These are phyloP conservation scores for Chaenodraco wilsoni DNA, from an alignment of 2,797 vertebrate genomes.

Conservation along the genomic window DNA sequence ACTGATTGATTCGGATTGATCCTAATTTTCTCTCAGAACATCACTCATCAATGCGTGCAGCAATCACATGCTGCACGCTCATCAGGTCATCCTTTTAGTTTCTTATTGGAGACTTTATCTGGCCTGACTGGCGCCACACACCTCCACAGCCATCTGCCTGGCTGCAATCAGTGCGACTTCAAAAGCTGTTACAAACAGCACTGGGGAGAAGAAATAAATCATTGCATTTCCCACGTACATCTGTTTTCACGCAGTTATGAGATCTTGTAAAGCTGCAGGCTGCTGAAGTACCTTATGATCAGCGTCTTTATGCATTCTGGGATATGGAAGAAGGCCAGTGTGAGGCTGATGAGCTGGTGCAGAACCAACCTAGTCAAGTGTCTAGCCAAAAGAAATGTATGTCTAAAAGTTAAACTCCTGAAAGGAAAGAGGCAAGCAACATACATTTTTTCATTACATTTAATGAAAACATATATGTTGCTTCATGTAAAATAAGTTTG, in stretches of 20 bases:
- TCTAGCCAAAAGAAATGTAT: not conserved
- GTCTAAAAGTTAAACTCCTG: not conserved
- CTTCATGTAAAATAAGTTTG: too few relatives aligned
- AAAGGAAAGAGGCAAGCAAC: too few relatives aligned
- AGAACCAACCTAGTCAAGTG: conserved; percentile 3
- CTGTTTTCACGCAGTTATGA: conserved; percentile 38
- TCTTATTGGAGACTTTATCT: conserved; percentile 24
- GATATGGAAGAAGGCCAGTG: conserved; percentile 6
- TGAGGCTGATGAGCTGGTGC: conserved; percentile 18
- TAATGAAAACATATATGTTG: too few relatives aligned
- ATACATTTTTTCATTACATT: too few relatives aligned
- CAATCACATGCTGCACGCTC: conserved; percentile 41
- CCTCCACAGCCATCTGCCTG: conserved; percentile 26
- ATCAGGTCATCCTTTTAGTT: conserved; percentile 38
- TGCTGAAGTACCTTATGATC: conserved; percentile 32
- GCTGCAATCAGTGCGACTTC: conserved; percentile 52
- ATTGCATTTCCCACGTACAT: conserved; percentile 35
- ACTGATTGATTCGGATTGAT: conserved; percentile 19
- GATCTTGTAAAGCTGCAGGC: conserved; percentile 25
- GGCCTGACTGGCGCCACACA: conserved; percentile 18
- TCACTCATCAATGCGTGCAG: conserved; percentile 29
- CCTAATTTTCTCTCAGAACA: conserved; percentile 22
- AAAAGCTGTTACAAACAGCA: conserved; percentile 42
- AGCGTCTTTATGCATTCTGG: conserved; percentile 16
- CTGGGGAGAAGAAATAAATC: conserved; percentile 34